Evolutionary conservation across 2,113 vertebrate species (phyloP).

Genomic region (Mungos mungo): DNA sequence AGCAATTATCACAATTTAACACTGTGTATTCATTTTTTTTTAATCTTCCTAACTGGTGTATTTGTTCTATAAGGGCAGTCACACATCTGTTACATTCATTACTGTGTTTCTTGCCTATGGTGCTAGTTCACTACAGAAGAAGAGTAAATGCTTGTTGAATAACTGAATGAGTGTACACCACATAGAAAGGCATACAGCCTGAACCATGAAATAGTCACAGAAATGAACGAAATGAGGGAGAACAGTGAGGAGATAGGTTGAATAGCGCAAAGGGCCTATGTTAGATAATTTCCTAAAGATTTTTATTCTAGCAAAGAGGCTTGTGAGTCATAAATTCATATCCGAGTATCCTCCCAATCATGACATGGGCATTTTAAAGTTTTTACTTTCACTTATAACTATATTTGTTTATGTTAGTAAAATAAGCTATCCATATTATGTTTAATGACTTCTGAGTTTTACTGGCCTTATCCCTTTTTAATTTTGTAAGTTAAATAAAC

Average conservation of each 20-base stretch:
- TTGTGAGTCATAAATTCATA: background rate
- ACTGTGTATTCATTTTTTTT: background rate
- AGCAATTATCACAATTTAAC: background rate
- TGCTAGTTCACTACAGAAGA: background rate
- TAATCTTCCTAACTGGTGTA: background rate
- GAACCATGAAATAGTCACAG: background rate
- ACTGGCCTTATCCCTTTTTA: background rate
- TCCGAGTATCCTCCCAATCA: background rate
- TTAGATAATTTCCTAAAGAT: background rate
- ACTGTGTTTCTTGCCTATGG: background rate
- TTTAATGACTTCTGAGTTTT: conserved; percentile 18
- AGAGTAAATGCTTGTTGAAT: background rate
- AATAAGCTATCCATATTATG: conserved; percentile 48
- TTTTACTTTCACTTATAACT: conserved; percentile 4
- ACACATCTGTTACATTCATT: background rate
- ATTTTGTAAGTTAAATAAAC: conserved; percentile 52
- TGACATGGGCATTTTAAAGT: background rate
- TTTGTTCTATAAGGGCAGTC: background rate
- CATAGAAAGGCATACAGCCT: background rate
- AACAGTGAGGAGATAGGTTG: background rate
- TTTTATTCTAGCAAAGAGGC: background rate
- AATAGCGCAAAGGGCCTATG: background rate
- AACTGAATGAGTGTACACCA: background rate
- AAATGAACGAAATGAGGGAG: background rate
- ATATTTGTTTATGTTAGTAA: conserved; percentile 38